Conservation (phyloP, 2,113 vertebrate species). For the Prietella phreatophila region DNA sequence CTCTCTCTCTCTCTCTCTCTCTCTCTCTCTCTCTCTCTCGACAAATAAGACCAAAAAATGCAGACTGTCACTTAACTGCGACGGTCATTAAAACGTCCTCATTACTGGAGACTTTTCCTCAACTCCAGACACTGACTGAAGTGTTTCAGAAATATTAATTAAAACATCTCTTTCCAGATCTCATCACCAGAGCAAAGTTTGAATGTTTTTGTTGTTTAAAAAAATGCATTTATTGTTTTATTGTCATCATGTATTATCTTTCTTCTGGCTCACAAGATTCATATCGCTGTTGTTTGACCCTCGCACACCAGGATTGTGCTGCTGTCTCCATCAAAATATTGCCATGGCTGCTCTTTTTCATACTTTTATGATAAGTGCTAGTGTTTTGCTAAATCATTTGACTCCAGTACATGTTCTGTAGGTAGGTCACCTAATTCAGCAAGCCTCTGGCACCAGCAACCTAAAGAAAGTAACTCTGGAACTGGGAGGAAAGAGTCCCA, state of each 20-base stretch:
- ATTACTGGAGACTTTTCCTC: not conserved
- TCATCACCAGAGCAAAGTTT: not conserved
- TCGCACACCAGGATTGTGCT: not conserved
- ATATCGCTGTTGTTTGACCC: not conserved
- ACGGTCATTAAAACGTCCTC: not conserved
- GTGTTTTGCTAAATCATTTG: not conserved
- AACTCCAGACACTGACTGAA: not conserved
- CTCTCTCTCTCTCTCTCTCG: too few relatives aligned
- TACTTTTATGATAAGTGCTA: not conserved
- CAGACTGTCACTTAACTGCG: not conserved
- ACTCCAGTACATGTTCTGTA: conserved; percentile 53
- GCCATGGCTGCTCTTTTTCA: not conserved
- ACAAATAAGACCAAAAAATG: too few relatives aligned
- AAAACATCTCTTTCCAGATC: not conserved
- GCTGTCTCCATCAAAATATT: not conserved
- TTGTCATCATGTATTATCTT: not conserved
- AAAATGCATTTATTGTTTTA: not conserved
- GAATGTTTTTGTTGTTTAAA: not conserved
- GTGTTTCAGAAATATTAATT: not conserved
- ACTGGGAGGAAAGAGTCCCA: conserved; percentile 95
- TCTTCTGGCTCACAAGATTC: not conserved
- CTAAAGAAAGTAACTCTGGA: conserved; percentile 94
- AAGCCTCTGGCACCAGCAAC: conserved; percentile 88
- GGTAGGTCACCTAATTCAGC: conserved; percentile 91
- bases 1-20: not conserved